Evolutionary conservation across 1,140 invertebrate genomes (phyloP), one percentile per base, ranked within the genome.

Genomic region (Trichonephila inaurata): DNA sequence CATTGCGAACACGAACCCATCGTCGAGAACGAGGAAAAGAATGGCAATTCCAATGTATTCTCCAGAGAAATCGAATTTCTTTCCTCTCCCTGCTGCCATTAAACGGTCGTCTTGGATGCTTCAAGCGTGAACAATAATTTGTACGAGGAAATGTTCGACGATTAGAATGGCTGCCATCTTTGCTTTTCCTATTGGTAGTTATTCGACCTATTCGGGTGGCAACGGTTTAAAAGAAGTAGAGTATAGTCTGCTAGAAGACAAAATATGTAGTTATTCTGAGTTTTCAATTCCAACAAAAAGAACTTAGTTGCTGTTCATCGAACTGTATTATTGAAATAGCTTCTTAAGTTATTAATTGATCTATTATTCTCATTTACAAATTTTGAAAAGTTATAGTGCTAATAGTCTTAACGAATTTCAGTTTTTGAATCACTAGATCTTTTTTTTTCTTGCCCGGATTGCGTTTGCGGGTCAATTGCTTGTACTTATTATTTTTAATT

Each of bases 101-200:
- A 77, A 77, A 77, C 16, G 72, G 72, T 40, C 72, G 72, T 77
- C 72, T 77, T 77, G 24, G 44, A 28, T 28, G 33, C 83, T 21
- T 85, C 83, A n/a, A 60, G 83, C 83, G 83, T 60, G 21, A 24
- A 44, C 44, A 60, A 21, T 60, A 14, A 85, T 85, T 85, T 85
- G 83, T 85, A 85, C 18, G n/a, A 85, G 83, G 83, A 85, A 60
- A 85, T 85, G 83, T 85, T 60, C 24, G 6, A 61, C n/a, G 83
- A 19, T 77, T 77, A 18, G 33, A 77, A 77, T 18, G 18, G 72
- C n/a, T 69, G n/a, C 66, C 66, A 69, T 85, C 58, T 85, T 85
- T 21, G n/a, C 28, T 85, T 85, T 60, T 85, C 21, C 58, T 24
- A 61, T 24, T 60, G 58, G 51, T 5, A 60, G n/a, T 61, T 85